phyloP scores from a whole-genome alignment of 2,113 vertebrate species.

The Entomyzon cyanotis region DNA sequence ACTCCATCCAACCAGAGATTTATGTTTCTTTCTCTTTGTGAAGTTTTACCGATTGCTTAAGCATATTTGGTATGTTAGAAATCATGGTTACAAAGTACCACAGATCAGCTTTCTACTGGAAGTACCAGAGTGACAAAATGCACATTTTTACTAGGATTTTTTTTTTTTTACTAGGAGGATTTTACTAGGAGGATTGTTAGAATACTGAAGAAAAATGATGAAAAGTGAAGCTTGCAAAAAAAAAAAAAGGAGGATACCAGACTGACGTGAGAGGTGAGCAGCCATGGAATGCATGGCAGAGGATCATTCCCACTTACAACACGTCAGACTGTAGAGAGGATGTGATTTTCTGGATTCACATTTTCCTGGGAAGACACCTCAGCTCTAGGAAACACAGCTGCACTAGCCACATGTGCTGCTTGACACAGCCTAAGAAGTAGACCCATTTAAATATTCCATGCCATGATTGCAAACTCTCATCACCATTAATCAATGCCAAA shows the following conservation, averaged over 20 bases:
- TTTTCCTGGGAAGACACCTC: neutral
- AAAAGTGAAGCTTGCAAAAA: neutral
- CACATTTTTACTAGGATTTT: neutral
- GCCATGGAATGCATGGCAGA: rapidly evolving
- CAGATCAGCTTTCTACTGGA: neutral
- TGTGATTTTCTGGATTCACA: neutral
- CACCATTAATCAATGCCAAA: neutral
- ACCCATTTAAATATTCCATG: neutral
- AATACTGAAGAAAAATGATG: rapidly evolving
- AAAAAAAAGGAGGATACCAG: neutral
- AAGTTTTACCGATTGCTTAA: neutral
- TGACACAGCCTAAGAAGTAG: neutral
- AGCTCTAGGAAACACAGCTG: neutral
- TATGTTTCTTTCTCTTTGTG: neutral
- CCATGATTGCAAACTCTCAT: neutral
- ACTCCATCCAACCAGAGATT: neutral
- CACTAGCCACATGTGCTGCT: neutral
- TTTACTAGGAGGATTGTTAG: neutral
- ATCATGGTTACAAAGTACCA: neutral
- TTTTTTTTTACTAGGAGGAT: neutral
- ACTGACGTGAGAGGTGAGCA: neutral
- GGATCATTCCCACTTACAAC: rapidly evolving
- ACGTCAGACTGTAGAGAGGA: neutral
- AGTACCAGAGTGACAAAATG: neutral
- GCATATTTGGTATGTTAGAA: neutral